phyloP scores from a whole-genome alignment of 2,113 vertebrate species.

The Dolichallabes microphthalmus region DNA sequence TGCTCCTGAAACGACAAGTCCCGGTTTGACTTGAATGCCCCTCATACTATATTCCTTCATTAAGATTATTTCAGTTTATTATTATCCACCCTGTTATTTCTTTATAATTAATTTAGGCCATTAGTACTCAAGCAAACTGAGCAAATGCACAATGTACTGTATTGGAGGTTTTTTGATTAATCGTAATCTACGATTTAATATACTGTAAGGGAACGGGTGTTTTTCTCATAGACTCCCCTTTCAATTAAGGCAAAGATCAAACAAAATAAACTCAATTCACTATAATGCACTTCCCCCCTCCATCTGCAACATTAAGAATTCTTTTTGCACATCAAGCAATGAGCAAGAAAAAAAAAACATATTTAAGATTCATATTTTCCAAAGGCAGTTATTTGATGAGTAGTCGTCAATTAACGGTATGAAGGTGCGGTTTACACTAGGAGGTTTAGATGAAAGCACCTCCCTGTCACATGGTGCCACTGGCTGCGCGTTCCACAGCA shows the following conservation, averaged over 20 bases:
- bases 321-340: slow-evolving; percentile 69
- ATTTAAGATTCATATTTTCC: slow-evolving; percentile 63
- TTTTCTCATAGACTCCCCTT: slow-evolving; percentile 32
- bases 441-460: slow-evolving; percentile 76
- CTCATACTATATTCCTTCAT: neutral
- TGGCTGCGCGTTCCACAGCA: slow-evolving; percentile 62
- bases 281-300: slow-evolving; percentile 51
- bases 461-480: slow-evolving; percentile 68
- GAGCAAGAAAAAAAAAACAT: slow-evolving; percentile 23
- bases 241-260: slow-evolving; percentile 58
- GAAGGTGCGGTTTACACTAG: slow-evolving; percentile 72
- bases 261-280: slow-evolving; percentile 55
- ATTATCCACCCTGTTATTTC: neutral
- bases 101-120: neutral
- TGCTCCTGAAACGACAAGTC: too few species aligned
- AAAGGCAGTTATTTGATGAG: slow-evolving; percentile 77
- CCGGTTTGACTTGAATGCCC: too few species aligned
- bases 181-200: slow-evolving; percentile 7
- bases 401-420: slow-evolving; percentile 77
- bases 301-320: slow-evolving; percentile 75
- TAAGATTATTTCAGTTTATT: slow-evolving; percentile 1
- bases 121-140: neutral
- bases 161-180: neutral
- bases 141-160: neutral
- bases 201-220: slow-evolving; percentile 11